Evolutionary conservation across 30 jellyfish, hydroid and myxozoan genomes (phyloP), one percentile per base, ranked within the genome.

Genomic region (Phacellophora camtschatica): DNA sequence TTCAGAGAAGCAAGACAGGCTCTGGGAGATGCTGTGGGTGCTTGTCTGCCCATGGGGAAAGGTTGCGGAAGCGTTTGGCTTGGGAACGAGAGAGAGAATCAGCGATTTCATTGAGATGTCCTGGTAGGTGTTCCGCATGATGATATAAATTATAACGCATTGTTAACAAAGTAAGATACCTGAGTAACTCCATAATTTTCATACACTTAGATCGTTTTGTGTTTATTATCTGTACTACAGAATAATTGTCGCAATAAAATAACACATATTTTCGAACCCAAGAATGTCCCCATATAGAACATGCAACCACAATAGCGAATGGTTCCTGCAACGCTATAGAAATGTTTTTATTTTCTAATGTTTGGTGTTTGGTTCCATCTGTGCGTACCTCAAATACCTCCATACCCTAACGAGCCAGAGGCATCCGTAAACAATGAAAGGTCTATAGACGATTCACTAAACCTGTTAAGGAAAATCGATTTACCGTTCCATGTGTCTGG

Each of bases 401-500:
- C 87, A 53, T 51, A 74, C 32, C 87, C 87, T 31, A 54, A 7
- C 16, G 45, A 25, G 9, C 87, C 87, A n/a, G 76, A 68, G 9
- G 87, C 65, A 39, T 53, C 76, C 0, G 76, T 16, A 15, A 43
- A 10, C 10, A 74, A 8, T 1, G 87, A n/a, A 3, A 53, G n/a
- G 59, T 28, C 39, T 7, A 32, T 35, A 2, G 36, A 27, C 4
- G 28, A 4, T 13, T 13, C 36, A 61, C 80, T 32, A 15, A 15
- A 9, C 13, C 63, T 32, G 24, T 8, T n/a, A 29, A 11, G 37
- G 37, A 84, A 45, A 69, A 84, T 28, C 19, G 91, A 39, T 49
- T 80, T 58, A 4, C 96, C 96, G 61, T 84, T 84, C 96, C 96
- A 84, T 23, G 75, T 34, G 46, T 84, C 45, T 43, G 18, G 18